Conservation (phyloP, 64 coral and sea anemone species). For the Porites lutea region DNA sequence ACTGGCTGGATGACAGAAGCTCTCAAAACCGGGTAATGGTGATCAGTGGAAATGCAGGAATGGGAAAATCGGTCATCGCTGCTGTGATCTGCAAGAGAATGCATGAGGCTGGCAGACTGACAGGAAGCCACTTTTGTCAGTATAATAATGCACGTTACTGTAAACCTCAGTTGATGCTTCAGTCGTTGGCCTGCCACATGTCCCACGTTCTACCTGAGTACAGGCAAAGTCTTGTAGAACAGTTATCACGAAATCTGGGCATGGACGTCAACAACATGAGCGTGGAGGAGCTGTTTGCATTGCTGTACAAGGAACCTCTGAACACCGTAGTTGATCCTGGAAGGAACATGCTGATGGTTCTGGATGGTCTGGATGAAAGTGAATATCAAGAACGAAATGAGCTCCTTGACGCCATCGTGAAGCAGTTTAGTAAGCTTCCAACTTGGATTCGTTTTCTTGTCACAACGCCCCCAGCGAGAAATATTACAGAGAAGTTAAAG, state of each 20-base stretch:
- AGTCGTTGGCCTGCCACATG: slow-evolving; percentile 39
- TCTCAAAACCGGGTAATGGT: slow-evolving; percentile 4
- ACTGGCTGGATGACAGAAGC: neutral
- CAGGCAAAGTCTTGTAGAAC: neutral
- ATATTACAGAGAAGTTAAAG: neutral
- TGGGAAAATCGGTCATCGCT: slow-evolving; percentile 40
- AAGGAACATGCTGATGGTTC: slow-evolving; percentile 13
- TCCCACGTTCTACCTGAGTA: slow-evolving; percentile 37
- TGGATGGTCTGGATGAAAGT: slow-evolving; percentile 49
- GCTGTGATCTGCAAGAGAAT: slow-evolving; percentile 39
- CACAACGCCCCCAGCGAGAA: slow-evolving; percentile 43
- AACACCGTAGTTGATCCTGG: neutral
- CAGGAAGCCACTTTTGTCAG: no score
- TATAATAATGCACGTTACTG: no score
- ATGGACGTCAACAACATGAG: slow-evolving; percentile 16
- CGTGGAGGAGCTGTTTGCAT: slow-evolving; percentile 58
- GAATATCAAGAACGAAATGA: neutral
- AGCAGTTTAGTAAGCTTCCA: slow-evolving; percentile 36
- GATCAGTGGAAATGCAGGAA: neutral
- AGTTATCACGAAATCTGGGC: slow-evolving; percentile 1
- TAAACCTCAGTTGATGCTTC: slow-evolving; percentile 26
- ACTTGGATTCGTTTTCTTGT: slow-evolving; percentile 15
- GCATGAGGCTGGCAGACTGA: slow-evolving; percentile 25
- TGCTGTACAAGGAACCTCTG: slow-evolving; percentile 52
- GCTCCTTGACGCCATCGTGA: neutral